These are phyloP conservation scores for Trogon surrucura DNA, from an alignment of 2,113 vertebrate genomes.

Conservation along the genomic window DNA sequence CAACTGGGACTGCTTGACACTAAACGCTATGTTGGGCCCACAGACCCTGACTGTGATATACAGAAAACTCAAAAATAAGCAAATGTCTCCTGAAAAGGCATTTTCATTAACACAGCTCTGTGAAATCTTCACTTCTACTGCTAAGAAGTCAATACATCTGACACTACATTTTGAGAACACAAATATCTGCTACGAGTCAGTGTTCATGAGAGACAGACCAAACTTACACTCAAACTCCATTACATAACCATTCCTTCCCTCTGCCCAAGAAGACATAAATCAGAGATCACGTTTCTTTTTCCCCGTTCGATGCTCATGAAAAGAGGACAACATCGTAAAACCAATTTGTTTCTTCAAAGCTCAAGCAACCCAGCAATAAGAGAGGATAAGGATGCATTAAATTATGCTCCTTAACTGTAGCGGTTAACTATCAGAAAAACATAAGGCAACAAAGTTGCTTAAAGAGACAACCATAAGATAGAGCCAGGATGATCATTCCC, in stretches of 20 bases:
- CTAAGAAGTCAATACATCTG: not conserved
- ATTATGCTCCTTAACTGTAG: not conserved
- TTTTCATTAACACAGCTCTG: not conserved
- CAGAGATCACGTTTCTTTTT: not conserved
- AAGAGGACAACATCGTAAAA: not conserved
- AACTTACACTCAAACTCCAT: not conserved
- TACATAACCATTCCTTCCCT: not conserved
- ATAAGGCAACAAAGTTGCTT: slow-evolving; percentile 7
- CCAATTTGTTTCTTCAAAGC: not conserved
- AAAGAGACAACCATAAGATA: slow-evolving; percentile 35
- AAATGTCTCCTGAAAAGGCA: not conserved
- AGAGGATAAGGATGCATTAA: not conserved
- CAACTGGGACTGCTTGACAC: not conserved
- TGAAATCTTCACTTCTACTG: not conserved
- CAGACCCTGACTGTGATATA: not conserved
- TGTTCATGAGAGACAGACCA: not conserved
- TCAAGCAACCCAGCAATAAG: not conserved
- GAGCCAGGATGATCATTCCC: not conserved
- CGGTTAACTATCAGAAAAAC: not conserved
- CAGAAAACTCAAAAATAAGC: not conserved
- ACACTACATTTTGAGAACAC: not conserved
- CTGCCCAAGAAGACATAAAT: not conserved
- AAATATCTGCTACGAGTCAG: not conserved
- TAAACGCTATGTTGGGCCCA: not conserved
- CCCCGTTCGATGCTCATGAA: not conserved